Evolutionary conservation across 1,140 invertebrate genomes (phyloP).

Genomic region (Ericerus pela): DNA sequence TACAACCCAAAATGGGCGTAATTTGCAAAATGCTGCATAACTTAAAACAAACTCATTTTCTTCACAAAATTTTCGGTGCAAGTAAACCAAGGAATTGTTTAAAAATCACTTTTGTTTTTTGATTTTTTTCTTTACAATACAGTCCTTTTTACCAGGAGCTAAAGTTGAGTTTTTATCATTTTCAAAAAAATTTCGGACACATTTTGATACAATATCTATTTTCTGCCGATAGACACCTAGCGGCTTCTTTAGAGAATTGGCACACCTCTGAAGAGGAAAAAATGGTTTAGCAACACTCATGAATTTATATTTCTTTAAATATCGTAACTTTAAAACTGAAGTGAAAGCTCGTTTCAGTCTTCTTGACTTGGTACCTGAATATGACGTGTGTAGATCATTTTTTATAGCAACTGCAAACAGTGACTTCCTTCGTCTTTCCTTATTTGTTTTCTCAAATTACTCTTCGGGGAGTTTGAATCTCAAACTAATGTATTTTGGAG

Average conservation of each 20-base stretch:
- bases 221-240: not conserved
- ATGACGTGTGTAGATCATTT: too few species aligned
- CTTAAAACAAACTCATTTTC: slow-evolving; percentile 15
- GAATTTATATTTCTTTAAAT: not conserved
- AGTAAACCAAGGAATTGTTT: slow-evolving; percentile 21
- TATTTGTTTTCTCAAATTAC: too few species aligned
- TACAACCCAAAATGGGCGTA: slow-evolving; percentile 21
- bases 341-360: too few species aligned
- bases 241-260: not conserved
- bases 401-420: too few species aligned
- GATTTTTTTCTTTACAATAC: slow-evolving; percentile 22
- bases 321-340: not conserved
- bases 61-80: slow-evolving; percentile 19
- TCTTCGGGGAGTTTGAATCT: too few species aligned
- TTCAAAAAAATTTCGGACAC: slow-evolving; percentile 20
- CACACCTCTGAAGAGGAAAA: not conserved
- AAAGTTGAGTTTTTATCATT: slow-evolving; percentile 20
- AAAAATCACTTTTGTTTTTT: slow-evolving; percentile 23
- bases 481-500: too few species aligned
- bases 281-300: not conserved
- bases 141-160: slow-evolving; percentile 23
- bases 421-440: too few species aligned
- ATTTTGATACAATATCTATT: not conserved
- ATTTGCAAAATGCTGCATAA: slow-evolving; percentile 19
- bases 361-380: too few species aligned